Percentiles rank a stretch among this genome's conserved stretches.
Conservation (phyloP, 2,113 vertebrate species). For the Anthoscopus minutus region DNA sequence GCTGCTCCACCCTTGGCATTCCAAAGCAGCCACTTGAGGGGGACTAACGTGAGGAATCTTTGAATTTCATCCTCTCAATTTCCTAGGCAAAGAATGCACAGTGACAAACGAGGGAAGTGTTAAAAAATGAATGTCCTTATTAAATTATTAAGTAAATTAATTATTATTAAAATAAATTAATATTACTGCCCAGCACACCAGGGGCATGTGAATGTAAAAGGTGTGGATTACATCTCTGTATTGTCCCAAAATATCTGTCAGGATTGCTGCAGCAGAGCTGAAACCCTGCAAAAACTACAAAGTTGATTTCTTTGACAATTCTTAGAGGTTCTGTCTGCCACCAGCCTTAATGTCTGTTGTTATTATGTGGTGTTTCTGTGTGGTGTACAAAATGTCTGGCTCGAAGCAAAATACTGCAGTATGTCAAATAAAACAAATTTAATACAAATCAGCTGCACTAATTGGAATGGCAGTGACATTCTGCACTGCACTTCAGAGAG, state of each 20-base stretch:
- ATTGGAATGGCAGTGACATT: conserved; percentile 61
- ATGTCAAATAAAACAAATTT: conserved; percentile 49
- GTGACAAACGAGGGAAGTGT: background rate
- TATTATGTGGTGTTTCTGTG: background rate
- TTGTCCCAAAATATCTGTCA: background rate
- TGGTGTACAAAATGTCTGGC: background rate
- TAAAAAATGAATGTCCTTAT: background rate
- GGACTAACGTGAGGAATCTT: background rate
- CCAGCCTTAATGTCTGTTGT: background rate
- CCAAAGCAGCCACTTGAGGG: background rate
- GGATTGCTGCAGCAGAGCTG: background rate
- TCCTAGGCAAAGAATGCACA: background rate
- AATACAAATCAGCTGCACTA: conserved; percentile 50
- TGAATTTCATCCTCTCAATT: background rate
- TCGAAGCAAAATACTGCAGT: conserved; percentile 1
- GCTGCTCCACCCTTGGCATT: background rate
- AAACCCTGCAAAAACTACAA: background rate
- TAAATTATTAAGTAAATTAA: too few species aligned
- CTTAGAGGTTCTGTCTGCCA: background rate
- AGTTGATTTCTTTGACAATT: background rate
- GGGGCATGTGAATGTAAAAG: background rate
- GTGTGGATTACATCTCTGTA: background rate
- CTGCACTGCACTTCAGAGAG: conserved; percentile 28
- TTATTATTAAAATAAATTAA: background rate
- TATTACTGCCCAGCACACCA: background rate